Evolutionary conservation across 1,140 invertebrate species (phyloP).

Genomic region (Macrobrachium nipponense): DNA sequence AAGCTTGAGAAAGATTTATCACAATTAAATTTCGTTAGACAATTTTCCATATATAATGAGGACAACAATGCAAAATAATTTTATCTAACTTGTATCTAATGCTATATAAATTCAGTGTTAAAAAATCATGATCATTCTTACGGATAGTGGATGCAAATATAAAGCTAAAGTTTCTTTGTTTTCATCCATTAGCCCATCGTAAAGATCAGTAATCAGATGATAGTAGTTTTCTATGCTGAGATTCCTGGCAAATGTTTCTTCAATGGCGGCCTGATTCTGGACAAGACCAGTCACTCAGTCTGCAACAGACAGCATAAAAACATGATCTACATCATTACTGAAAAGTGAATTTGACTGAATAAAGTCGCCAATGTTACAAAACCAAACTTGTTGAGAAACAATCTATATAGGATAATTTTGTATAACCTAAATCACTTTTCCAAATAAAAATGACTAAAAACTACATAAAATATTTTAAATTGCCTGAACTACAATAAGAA

Average conservation of each 20-base stretch:
- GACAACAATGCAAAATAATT: no score
- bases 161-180: constrained; percentile 38
- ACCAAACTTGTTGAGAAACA: no score
- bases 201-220: constrained; percentile 42
- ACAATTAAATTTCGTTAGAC: no score
- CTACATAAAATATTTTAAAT: no score
- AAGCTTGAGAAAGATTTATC: not conserved
- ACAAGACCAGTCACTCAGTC: constrained; percentile 39
- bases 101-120: not conserved
- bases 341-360: no score
- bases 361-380: no score
- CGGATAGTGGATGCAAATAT: constrained; percentile 40
- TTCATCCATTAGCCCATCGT: constrained; percentile 34
- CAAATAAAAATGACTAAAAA: no score
- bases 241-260: constrained; percentile 59
- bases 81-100: no score
- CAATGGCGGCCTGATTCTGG: constrained; percentile 39
- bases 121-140: not conserved
- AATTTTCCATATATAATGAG: no score
- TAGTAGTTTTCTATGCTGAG: constrained; percentile 48
- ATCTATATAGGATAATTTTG: no score
- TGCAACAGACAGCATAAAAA: constrained; percentile 7
- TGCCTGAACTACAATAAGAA: no score
- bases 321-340: not conserved
- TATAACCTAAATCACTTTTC: no score